phyloP scores from a whole-genome alignment of 2,113 vertebrate species.

The Octodon degus region DNA sequence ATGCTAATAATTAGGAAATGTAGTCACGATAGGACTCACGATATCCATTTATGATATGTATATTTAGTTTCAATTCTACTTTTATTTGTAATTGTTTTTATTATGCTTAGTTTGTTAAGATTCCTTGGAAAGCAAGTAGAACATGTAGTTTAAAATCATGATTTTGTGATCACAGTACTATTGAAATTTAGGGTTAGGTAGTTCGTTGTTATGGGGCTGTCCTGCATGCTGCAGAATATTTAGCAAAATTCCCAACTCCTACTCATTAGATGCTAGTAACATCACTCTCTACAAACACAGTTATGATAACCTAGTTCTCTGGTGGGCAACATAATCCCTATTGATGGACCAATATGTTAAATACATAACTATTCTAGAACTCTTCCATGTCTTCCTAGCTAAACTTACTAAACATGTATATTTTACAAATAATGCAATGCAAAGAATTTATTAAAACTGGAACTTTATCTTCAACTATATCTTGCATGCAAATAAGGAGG shows the following conservation, averaged over 20 bases:
- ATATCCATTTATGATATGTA: not conserved
- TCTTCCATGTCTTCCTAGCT: not conserved
- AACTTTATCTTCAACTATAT: not conserved
- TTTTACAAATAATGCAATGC: not conserved
- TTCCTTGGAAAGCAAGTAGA: not conserved
- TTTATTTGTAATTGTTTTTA: constrained; percentile 30
- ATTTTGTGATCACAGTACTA: not conserved
- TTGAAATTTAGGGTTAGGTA: not conserved
- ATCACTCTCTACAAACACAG: not conserved
- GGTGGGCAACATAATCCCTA: not conserved
- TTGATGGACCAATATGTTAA: constrained; percentile 15
- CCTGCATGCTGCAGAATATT: not conserved
- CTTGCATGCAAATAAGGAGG: not conserved
- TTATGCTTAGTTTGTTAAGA: constrained; percentile 24
- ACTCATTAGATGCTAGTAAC: not conserved
- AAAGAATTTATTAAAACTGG: not conserved
- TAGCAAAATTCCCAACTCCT: not conserved
- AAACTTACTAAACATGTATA: constrained; percentile 14
- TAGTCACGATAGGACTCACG: not conserved
- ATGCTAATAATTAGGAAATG: not conserved
- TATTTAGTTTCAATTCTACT: constrained; percentile 8
- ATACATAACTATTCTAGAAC: not conserved
- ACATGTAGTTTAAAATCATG: not conserved
- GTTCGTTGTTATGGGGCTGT: not conserved
- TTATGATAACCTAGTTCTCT: not conserved